These are phyloP conservation scores for Magallana gigas DNA, from an alignment of 1,140 invertebrate genomes.

Conservation along the genomic window DNA sequence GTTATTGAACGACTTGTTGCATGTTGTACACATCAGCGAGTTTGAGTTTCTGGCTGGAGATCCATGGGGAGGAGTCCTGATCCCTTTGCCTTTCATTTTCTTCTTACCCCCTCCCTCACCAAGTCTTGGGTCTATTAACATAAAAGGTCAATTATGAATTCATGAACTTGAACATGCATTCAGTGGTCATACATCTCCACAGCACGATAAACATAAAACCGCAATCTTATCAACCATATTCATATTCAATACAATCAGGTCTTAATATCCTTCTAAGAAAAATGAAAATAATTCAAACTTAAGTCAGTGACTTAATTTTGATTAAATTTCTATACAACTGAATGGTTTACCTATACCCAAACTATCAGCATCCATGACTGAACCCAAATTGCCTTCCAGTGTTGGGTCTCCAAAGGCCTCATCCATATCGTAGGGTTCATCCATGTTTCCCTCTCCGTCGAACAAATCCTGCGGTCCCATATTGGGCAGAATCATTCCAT, in stretches of 20 bases:
- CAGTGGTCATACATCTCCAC: too few relatives aligned
- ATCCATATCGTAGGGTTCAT: constrained; percentile 79
- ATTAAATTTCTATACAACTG: neutral
- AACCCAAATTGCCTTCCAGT: constrained; percentile 45
- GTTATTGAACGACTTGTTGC: constrained; percentile 97
- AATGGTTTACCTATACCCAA: constrained; percentile 26
- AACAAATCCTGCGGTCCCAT: constrained; percentile 82
- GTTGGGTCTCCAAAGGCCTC: constrained; percentile 68
- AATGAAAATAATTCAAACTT: too few relatives aligned
- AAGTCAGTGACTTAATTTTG: too few relatives aligned
- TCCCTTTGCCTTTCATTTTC: constrained; percentile 54
- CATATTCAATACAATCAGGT: too few relatives aligned
- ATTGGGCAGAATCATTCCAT: constrained; percentile 73
- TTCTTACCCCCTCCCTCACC: constrained; percentile 36
- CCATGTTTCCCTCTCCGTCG: constrained; percentile 85
- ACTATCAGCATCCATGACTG: constrained; percentile 50
- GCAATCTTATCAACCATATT: too few relatives aligned
- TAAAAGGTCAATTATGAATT: neutral
- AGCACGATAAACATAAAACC: too few relatives aligned
- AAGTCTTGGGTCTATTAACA: neutral
- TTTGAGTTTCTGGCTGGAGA: constrained; percentile 63
- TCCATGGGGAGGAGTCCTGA: constrained; percentile 57
- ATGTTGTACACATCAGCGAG: constrained; percentile 83
- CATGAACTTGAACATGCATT: too few relatives aligned
- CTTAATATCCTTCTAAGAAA: too few relatives aligned